Percentiles rank a stretch among this genome's conserved stretches.
phyloP scores from a whole-genome alignment of 2,113 vertebrate species.

The Zosterops pallidus region DNA sequence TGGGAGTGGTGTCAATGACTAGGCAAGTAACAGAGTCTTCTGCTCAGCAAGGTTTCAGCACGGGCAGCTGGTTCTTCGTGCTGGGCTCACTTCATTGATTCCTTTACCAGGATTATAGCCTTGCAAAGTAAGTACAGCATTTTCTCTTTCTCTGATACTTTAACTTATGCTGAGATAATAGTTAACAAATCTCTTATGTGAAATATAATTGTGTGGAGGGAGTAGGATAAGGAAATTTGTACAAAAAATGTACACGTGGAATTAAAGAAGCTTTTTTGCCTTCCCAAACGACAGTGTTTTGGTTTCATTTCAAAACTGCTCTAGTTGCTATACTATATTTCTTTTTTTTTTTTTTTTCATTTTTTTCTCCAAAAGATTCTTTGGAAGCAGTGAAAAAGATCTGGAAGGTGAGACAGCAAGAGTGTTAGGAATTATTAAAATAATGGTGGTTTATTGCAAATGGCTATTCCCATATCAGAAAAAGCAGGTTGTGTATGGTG shows the following conservation, averaged over 20 bases:
- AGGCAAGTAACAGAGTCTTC: slow-evolving; percentile 36
- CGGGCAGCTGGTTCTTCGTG: not conserved
- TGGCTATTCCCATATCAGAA: not conserved
- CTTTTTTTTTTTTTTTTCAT: not conserved
- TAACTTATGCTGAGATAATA: not conserved
- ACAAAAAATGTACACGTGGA: not conserved
- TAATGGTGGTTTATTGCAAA: not conserved
- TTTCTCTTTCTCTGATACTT: not conserved
- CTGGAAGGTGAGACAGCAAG: not conserved
- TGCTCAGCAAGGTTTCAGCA: not conserved
- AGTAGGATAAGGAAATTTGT: not conserved
- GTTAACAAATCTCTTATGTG: not conserved
- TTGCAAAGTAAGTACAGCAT: slow-evolving; percentile 68
- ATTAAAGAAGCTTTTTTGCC: not conserved
- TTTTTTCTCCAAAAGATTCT: not conserved
- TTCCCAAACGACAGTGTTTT: not conserved
- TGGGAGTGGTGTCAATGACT: slow-evolving; percentile 57
- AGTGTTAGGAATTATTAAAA: not conserved
- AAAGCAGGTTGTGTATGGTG: not conserved
- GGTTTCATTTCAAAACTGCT: not conserved
- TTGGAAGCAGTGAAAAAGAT: not conserved
- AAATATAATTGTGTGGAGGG: not conserved
- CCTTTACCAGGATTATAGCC: not conserved
- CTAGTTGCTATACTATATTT: not conserved
- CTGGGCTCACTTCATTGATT: not conserved